These are phyloP conservation scores for Coendou prehensilis DNA, from an alignment of 2,797 vertebrate species.

Conservation along the genomic window DNA sequence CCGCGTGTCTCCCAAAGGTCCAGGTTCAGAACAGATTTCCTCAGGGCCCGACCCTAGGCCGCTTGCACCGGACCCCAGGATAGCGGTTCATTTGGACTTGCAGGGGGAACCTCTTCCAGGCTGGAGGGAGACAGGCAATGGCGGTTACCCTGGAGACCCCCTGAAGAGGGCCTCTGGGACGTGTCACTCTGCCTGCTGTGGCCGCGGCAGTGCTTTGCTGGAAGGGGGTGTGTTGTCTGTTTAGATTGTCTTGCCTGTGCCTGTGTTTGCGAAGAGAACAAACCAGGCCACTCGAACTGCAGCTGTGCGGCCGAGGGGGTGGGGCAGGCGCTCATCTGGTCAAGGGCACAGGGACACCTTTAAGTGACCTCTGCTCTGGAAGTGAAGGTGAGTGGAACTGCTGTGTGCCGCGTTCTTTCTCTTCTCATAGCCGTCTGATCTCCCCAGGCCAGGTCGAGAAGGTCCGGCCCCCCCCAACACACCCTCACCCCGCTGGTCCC, in stretches of 20 bases:
- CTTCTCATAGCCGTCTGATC: background rate
- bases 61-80: background rate
- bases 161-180: background rate
- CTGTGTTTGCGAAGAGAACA: conserved; percentile 20
- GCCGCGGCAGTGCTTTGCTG: background rate
- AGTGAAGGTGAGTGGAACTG: background rate
- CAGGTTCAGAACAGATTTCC: background rate
- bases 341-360: background rate
- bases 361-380: background rate
- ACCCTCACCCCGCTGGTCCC: background rate
- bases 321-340: background rate
- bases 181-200: background rate
- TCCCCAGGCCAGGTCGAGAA: background rate
- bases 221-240: background rate
- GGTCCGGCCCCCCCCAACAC: background rate
- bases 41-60: background rate
- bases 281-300: background rate
- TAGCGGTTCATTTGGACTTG: background rate
- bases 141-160: background rate
- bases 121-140: background rate
- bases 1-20: background rate
- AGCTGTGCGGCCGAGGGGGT: background rate
- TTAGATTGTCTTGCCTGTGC: background rate
- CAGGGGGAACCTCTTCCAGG: background rate
- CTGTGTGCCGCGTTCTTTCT: background rate